These are phyloP conservation scores for Mnemiopsis leidyi DNA, from an alignment of 37 sponge, comb jelly and placozoan genomes.

Conservation along the genomic window DNA sequence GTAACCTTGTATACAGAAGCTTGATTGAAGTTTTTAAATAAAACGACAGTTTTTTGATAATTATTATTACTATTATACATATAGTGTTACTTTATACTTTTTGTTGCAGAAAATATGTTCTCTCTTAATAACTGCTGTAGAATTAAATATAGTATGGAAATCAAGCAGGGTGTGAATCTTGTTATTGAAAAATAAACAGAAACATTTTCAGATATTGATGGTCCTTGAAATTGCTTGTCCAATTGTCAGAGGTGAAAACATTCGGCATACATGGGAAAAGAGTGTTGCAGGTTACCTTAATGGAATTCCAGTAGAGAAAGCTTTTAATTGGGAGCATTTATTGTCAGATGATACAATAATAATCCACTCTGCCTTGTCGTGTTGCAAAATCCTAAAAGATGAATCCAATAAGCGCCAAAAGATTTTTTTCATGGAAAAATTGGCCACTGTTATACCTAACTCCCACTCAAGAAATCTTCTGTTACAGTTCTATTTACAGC, in stretches of 20 bases:
- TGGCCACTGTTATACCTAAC: slow-evolving; percentile 29
- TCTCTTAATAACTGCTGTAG: no score
- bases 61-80: no score
- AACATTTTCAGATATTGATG: background rate
- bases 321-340: slow-evolving; percentile 3
- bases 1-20: no score
- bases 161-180: no score
- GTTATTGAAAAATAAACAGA: no score
- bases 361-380: background rate
- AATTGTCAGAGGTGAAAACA: background rate
- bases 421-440: background rate
- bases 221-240: background rate
- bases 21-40: no score
- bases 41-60: no score
- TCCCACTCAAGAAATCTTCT: slow-evolving; percentile 42
- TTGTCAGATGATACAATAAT: background rate
- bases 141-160: no score
- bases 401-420: background rate
- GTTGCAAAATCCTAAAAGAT: background rate
- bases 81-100: no score
- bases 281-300: slow-evolving; percentile 1
- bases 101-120: no score
- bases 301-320: slow-evolving; percentile 20
- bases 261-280: slow-evolving; percentile 14
- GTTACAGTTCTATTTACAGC: slow-evolving; percentile 8